Base-by-base conservation (phyloP, 2,113 vertebrate genomes). In the Hemichromis elongatus region DNA sequence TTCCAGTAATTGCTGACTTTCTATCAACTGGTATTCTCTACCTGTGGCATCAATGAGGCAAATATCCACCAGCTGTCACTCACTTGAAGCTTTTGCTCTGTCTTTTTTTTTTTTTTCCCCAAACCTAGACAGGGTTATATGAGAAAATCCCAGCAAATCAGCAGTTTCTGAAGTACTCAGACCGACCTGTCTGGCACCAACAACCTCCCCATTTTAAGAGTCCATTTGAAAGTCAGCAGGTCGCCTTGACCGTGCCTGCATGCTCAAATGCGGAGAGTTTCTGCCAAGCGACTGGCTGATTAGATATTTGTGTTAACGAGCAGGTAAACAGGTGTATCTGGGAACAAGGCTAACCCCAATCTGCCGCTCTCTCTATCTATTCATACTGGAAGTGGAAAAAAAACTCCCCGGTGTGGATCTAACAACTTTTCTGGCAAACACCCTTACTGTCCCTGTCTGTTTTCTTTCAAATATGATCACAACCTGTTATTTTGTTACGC, bases 31-130 rank as follows among this genome's bases (percentile, higher is more conserved):
- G 63, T 40, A 9, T 68, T 42, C 35, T 24, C n/a, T 42, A 42
- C 1, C 35, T 42, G n/a, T 24, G 63, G 4, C 1, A 0, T 42
- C 63, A 42, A 9, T 16, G n/a, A 24, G 37, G 35, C 7, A 3
- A 42, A 42, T 16, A 42, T 42, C 1, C 14, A 16, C 11, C 2
- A 5, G 5, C 40, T 42, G 40, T 5, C 11, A 5, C 11, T 42
- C 40, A 42, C 11, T 42, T 11, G 12, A 42, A 2, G 12, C 13
- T 13, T 12, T 10, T 37, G 3, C 40, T 33, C 7, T 33, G 30
- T 6, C 2, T 42, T 12, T 42, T 68, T 24, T 42, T 68, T 16
- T n/a, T n/a, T n/a, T n/a, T n/a, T n/a, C n/a, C n/a, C n/a, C n/a
- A 68, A 12, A 24, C n/a, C 0, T 42, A 42, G 63, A 42, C 1